phyloP scores from a whole-genome alignment of 2,797 vertebrate species.

The Pipistrellus kuhlii region DNA sequence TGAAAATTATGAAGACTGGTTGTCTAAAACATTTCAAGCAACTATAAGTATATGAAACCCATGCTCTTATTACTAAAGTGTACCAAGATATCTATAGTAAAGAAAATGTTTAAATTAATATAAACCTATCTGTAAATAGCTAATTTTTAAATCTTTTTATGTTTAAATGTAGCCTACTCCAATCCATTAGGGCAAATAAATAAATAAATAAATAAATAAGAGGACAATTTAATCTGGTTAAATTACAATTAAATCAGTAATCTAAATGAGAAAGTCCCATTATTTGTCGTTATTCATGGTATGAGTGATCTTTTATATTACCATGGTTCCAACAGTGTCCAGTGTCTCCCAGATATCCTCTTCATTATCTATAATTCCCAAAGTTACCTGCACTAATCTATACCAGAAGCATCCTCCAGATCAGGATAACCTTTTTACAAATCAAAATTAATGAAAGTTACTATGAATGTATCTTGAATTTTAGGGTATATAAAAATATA shows the following conservation, averaged over 20 bases:
- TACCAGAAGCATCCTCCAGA: neutral
- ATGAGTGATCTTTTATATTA: neutral
- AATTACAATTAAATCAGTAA: neutral
- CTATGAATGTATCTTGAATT: conserved; percentile 3
- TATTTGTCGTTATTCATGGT: neutral
- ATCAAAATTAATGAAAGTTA: conserved; percentile 11
- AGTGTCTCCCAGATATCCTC: neutral
- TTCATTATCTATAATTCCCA: neutral
- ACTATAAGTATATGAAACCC: conserved; percentile 10
- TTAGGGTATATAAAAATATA: conserved; percentile 17
- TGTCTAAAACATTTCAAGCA: conserved; percentile 43
- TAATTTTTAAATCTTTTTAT: neutral
- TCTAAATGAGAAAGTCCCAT: neutral
- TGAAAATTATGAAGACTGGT: neutral
- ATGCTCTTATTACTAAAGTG: neutral
- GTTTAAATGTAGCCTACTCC: conserved; percentile 12
- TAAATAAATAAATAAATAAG: too few species aligned
- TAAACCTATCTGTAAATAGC: conserved; percentile 30
- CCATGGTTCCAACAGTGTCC: neutral
- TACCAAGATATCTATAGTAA: conserved; percentile 6
- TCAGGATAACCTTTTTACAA: neutral
- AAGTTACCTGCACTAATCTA: neutral
- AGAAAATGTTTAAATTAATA: conserved; percentile 62
- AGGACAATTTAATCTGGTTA: conserved; percentile 20
- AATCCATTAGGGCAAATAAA: neutral